These are phyloP conservation scores for Cuculus canorus DNA, from an alignment of 2,797 vertebrate species.

Conservation along the genomic window DNA sequence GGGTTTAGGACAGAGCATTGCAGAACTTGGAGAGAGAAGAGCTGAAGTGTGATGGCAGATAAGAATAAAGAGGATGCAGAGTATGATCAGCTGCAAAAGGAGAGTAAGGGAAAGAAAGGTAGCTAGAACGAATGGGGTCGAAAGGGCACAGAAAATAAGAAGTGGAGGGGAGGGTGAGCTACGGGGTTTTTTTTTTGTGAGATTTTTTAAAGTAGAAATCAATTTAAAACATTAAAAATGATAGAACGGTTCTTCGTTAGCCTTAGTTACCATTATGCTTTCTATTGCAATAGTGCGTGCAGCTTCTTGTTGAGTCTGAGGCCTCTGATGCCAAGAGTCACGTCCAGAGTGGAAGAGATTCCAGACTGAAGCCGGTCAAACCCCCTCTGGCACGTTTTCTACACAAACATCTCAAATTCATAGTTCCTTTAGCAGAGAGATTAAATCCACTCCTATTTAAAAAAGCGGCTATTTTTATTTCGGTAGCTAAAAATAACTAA, in stretches of 20 bases:
- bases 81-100: background rate
- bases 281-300: accelerated
- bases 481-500: background rate
- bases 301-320: background rate
- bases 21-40: conserved; percentile 24
- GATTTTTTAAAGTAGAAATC: background rate
- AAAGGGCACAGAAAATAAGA: conserved; percentile 42
- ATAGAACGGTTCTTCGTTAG: background rate
- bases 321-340: background rate
- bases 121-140: conserved; percentile 4
- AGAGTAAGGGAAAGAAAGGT: background rate
- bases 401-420: accelerated
- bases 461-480: background rate
- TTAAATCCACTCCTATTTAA: background rate
- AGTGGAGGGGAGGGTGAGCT: background rate
- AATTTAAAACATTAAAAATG: background rate
- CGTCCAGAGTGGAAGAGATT: background rate
- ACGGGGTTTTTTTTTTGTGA: background rate
- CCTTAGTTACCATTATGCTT: accelerated
- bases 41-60: background rate
- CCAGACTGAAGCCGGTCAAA: background rate
- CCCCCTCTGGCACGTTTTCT: background rate
- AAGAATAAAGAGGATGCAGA: conserved; percentile 46
- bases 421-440: background rate
- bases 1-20: background rate